These are phyloP conservation scores for Pseudolaguvia tuberculata DNA, from an alignment of 2,113 vertebrate species.

Conservation along the genomic window DNA sequence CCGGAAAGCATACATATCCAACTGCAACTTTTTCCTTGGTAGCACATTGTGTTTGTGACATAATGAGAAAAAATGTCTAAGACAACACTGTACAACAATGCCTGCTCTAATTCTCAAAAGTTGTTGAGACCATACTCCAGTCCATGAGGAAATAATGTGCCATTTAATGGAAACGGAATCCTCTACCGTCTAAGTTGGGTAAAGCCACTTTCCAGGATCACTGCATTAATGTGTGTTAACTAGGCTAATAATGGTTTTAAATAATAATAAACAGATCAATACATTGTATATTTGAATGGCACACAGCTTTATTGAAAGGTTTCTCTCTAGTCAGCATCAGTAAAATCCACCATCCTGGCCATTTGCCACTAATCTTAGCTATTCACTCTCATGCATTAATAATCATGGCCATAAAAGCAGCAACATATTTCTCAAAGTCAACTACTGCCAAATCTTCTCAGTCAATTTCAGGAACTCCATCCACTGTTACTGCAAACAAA, in stretches of 20 bases:
- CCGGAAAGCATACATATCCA: no score
- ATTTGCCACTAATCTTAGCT: constrained; percentile 23
- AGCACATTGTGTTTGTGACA: no score
- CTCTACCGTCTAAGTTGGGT: background rate
- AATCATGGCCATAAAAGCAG: constrained; percentile 6
- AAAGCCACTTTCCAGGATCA: background rate
- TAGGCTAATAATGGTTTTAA: background rate
- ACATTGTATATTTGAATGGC: background rate
- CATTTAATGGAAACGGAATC: no score
- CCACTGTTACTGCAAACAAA: background rate
- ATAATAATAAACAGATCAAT: constrained; percentile 2
- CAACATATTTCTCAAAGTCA: constrained; percentile 5
- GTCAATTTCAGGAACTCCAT: background rate
- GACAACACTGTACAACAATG: no score
- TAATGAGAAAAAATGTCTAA: no score
- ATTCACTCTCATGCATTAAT: constrained; percentile 18
- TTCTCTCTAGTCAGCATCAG: constrained; percentile 21
- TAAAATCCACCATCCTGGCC: constrained; percentile 1
- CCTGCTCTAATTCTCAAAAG: no score
- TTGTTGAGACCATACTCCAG: no score
- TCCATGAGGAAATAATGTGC: no score
- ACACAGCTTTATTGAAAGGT: constrained; percentile 11
- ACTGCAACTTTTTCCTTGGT: no score
- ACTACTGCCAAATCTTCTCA: background rate
- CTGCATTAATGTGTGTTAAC: background rate